Evolutionary conservation across 2,888 invertebrate genomes (phyloP).

Genomic region (Ashinkailepas kermadecensis): DNA sequence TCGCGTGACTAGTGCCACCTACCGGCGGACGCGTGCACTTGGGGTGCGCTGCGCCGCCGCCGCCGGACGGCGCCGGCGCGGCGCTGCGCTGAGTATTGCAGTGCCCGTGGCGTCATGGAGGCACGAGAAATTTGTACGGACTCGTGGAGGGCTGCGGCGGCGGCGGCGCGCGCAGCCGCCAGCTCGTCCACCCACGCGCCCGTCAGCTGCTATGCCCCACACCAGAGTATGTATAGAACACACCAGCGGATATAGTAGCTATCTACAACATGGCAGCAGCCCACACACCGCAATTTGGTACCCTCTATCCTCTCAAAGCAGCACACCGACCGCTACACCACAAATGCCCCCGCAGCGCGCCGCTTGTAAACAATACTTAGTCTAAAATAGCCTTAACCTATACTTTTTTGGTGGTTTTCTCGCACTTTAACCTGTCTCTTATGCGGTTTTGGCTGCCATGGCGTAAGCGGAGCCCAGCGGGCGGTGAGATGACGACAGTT

Average conservation of each 20-base stretch:
- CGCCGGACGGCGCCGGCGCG: neutral
- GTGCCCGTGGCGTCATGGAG: neutral
- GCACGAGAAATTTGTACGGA: slow-evolving; percentile 9
- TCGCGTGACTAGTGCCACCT: slow-evolving; percentile 12
- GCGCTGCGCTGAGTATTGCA: slow-evolving; percentile 8
- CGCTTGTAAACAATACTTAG: slow-evolving; percentile 12
- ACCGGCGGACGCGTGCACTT: neutral
- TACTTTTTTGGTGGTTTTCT: slow-evolving; percentile 6
- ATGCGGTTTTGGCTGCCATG: neutral
- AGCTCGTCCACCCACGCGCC: neutral
- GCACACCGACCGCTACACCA: too few relatives aligned
- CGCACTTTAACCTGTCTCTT: neutral
- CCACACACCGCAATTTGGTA: too few relatives aligned
- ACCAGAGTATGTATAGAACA: neutral
- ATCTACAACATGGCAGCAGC: neutral
- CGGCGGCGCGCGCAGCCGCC: too few relatives aligned
- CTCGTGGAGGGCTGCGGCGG: neutral
- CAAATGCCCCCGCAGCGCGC: neutral
- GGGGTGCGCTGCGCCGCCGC: neutral
- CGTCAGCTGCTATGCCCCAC: neutral
- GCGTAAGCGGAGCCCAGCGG: neutral
- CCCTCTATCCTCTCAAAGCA: too few relatives aligned
- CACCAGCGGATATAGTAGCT: neutral
- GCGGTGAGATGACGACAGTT: neutral
- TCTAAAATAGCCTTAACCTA: slow-evolving; percentile 15